Evolutionary conservation across 2,797 vertebrate species (phyloP).

Genomic region (Typhlichthys eigenmanni): DNA sequence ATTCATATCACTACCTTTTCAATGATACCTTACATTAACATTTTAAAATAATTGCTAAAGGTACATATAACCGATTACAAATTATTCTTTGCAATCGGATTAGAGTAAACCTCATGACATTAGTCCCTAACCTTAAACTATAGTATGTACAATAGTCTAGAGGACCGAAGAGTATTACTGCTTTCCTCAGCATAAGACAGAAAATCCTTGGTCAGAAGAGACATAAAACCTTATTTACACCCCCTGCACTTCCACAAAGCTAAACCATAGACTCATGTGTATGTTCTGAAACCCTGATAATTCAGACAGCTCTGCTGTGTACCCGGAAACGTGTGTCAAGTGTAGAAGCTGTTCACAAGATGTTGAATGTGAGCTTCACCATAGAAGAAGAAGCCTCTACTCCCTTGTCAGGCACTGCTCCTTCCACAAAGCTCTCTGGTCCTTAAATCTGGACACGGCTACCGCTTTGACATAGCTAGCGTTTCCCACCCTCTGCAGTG

Average conservation of each 20-base stretch:
- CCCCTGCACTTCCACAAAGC: neutral
- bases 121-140: too few relatives aligned
- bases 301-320: too few relatives aligned
- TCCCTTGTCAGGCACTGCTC: neutral
- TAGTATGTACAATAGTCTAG: neutral
- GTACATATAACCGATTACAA: neutral
- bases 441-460: neutral
- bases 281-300: neutral
- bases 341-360: too few relatives aligned
- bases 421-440: neutral
- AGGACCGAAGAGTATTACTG: neutral
- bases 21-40: too few relatives aligned
- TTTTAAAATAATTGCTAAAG: neutral
- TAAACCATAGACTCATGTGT: neutral
- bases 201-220: neutral
- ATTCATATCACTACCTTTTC: too few relatives aligned
- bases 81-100: neutral
- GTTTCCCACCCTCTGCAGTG: too few relatives aligned
- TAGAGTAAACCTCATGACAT: neutral
- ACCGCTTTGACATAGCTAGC: too few relatives aligned
- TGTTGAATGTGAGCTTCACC: neutral
- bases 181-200: slow-evolving; percentile 5
- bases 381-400: slow-evolving; percentile 4
- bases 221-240: slow-evolving; percentile 12
- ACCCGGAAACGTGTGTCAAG: too few relatives aligned